Evolutionary conservation across 2,113 vertebrate genomes (phyloP).

Genomic region (Progne subis): DNA sequence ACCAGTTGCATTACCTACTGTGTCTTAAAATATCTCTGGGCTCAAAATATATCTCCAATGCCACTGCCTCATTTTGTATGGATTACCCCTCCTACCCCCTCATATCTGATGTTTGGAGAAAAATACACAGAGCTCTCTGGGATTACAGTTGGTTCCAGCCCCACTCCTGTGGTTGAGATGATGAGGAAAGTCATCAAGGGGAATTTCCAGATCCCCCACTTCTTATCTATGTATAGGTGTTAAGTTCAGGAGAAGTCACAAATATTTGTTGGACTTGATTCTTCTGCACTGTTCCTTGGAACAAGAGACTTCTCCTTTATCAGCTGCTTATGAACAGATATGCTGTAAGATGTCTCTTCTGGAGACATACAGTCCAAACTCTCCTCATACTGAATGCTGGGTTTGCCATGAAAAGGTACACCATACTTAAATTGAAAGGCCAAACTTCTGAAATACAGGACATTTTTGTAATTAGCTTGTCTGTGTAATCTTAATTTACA

Average conservation of each 20-base stretch:
- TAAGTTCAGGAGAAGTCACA: background rate
- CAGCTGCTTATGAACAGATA: background rate
- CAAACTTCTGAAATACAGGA: background rate
- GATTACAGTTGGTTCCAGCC: background rate
- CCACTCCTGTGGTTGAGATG: background rate
- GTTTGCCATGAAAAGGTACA: background rate
- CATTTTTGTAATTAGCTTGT: background rate
- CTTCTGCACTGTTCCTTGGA: background rate
- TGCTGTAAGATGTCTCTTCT: background rate
- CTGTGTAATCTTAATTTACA: background rate
- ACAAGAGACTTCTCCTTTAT: background rate
- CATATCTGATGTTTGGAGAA: background rate
- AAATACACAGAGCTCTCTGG: background rate
- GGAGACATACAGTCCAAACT: background rate
- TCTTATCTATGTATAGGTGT: background rate
- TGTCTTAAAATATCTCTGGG: background rate
- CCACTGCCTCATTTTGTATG: background rate
- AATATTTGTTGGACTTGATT: background rate
- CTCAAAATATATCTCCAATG: background rate
- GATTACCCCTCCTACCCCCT: background rate
- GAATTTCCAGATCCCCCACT: background rate
- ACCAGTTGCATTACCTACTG: background rate
- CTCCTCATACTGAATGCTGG: background rate
- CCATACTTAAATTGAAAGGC: background rate
- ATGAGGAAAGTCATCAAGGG: background rate